Evolutionary conservation across 2,888 invertebrate genomes (phyloP).

Genomic region (Macrosoma leucophasiata): DNA sequence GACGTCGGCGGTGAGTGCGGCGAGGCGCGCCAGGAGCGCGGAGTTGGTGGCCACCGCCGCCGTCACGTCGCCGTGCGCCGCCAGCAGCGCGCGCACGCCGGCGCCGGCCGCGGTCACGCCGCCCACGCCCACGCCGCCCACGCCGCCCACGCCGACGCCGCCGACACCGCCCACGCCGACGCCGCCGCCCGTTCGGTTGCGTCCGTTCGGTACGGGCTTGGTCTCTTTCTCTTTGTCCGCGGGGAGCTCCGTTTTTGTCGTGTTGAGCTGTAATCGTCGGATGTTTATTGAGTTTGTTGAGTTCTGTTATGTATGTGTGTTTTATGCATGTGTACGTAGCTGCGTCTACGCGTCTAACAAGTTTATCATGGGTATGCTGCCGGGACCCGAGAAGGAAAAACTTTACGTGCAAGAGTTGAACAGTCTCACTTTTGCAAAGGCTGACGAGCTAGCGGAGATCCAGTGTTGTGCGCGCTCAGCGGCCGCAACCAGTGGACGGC

Average conservation of each 20-base stretch:
- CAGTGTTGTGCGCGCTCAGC: too few species aligned
- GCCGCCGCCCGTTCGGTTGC: conserved; percentile 4
- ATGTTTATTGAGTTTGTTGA: too few species aligned
- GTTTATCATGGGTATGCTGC: too few species aligned
- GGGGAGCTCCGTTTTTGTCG: conserved; percentile 15
- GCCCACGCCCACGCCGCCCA: background rate
- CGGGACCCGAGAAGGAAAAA: too few species aligned
- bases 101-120: conserved; percentile 31
- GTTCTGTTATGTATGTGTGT: too few species aligned
- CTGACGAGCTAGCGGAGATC: too few species aligned
- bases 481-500: too few species aligned
- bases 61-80: conserved; percentile 45
- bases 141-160: background rate
- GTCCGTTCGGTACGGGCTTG: conserved; percentile 45
- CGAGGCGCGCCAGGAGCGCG: conserved; percentile 35
- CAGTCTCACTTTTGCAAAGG: too few species aligned
- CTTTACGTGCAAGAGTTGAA: too few species aligned
- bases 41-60: conserved; percentile 36
- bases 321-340: too few species aligned
- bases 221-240: conserved; percentile 29
- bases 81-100: conserved; percentile 48
- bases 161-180: conserved; percentile 1
- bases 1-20: conserved; percentile 26
- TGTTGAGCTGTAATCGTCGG: conserved; percentile 19
- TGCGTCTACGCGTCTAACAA: too few species aligned